These are phyloP conservation scores for Heliconius nattereri DNA, from an alignment of 1,140 invertebrate species.

Conservation along the genomic window DNA sequence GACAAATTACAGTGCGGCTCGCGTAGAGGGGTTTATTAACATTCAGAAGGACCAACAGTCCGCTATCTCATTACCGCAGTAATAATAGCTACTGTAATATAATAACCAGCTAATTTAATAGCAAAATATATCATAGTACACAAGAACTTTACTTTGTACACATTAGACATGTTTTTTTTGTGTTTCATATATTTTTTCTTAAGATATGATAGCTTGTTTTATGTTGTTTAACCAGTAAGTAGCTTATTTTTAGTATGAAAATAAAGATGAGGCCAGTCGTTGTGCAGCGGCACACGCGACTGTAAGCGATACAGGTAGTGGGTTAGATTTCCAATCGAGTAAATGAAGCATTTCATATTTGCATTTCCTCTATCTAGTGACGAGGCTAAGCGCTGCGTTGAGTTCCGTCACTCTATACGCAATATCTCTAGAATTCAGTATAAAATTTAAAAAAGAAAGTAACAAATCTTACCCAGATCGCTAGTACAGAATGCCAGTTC, in stretches of 20 bases:
- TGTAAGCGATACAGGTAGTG: too few relatives aligned
- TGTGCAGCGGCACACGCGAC: too few relatives aligned
- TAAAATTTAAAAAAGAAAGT: too few relatives aligned
- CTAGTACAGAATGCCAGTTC: conserved; percentile 90
- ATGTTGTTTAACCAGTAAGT: too few relatives aligned
- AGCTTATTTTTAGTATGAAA: too few relatives aligned
- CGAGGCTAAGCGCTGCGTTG: too few relatives aligned
- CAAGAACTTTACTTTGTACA: neutral
- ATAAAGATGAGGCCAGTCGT: too few relatives aligned
- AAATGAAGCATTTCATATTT: too few relatives aligned
- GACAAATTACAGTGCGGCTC: conserved; percentile 68
- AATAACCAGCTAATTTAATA: conserved; percentile 18
- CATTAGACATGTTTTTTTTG: neutral
- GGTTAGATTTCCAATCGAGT: too few relatives aligned
- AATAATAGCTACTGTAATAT: conserved; percentile 28
- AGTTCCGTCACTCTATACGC: too few relatives aligned
- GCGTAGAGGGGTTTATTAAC: conserved; percentile 51
- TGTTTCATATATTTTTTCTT: conserved; percentile 12
- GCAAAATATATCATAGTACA: conserved; percentile 4
- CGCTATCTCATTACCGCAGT: conserved; percentile 55
- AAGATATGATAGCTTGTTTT: neutral
- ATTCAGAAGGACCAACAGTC: conserved; percentile 40
- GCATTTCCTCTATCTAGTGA: too few relatives aligned
- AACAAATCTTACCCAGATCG: conserved; percentile 85
- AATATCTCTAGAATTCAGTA: too few relatives aligned